phyloP scores from a whole-genome alignment of 2,113 vertebrate genomes.

The Cottus gobio region DNA sequence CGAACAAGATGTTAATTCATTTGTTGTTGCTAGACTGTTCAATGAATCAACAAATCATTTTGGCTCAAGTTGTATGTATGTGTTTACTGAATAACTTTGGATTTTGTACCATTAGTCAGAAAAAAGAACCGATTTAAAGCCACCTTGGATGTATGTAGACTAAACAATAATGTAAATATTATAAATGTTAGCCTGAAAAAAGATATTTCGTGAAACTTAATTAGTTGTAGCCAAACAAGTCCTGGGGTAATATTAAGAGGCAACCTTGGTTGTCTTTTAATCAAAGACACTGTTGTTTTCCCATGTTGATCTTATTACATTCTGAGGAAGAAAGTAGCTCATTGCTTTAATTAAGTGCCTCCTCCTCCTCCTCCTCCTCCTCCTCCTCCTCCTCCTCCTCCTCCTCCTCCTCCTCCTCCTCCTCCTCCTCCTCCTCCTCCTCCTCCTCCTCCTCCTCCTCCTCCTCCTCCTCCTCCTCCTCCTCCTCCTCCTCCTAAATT shows the following conservation, averaged over 20 bases:
- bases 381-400: conserved; percentile 16
- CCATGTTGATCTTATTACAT: conserved; percentile 39
- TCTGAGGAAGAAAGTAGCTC: conserved; percentile 37
- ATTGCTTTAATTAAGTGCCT: conserved; percentile 62
- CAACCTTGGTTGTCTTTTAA: conserved; percentile 18
- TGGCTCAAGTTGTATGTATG: neutral
- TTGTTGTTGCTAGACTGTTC: neutral
- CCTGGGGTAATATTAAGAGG: neutral
- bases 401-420: conserved; percentile 13
- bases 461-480: conserved; percentile 2
- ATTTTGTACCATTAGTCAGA: neutral
- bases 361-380: conserved; percentile 27
- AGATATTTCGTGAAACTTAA: neutral
- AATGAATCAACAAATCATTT: neutral
- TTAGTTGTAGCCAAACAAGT: neutral
- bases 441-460: conserved; percentile 37
- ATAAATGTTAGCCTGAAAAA: neutral
- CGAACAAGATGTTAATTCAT: neutral
- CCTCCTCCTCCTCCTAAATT: neutral
- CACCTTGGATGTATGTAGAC: neutral
- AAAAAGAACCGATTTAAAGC: neutral
- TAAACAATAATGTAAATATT: neutral
- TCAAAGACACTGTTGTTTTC: conserved; percentile 32
- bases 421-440: conserved; percentile 1
- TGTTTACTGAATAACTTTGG: neutral